Evolutionary conservation across 2,888 invertebrate species (phyloP).

Genomic region (Chrysolina haemoptera): DNA sequence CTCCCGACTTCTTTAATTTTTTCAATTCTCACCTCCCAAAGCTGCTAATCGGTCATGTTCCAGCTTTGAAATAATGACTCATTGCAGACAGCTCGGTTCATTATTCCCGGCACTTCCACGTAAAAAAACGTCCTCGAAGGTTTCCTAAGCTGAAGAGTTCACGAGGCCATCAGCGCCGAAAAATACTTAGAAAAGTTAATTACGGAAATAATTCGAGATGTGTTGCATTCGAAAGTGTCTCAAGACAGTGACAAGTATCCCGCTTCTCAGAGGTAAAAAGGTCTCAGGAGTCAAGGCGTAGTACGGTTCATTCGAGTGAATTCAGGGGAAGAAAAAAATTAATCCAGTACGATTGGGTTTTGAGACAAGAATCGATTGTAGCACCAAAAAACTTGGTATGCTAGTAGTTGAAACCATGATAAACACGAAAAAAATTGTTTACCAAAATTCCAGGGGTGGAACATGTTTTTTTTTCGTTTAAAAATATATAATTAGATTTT

Average conservation of each 20-base stretch:
- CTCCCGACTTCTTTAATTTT: not conserved
- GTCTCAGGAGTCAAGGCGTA: conserved; percentile 18
- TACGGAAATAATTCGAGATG: conserved; percentile 54
- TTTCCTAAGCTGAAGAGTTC: conserved; percentile 52
- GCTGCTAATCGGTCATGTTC: conserved; percentile 40
- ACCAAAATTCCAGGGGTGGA: no score
- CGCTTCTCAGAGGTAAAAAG: conserved; percentile 34
- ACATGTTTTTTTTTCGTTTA: no score
- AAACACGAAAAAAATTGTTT: no score
- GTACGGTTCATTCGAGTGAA: conserved; percentile 30
- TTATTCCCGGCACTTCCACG: conserved; percentile 25
- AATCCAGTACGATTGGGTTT: no score
- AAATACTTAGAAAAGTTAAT: conserved; percentile 57
- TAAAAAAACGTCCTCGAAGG: conserved; percentile 35
- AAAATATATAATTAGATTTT: no score
- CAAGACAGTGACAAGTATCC: conserved; percentile 47
- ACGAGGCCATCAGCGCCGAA: conserved; percentile 47
- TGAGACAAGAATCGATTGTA: no score
- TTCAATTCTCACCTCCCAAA: not conserved
- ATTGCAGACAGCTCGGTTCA: conserved; percentile 27
- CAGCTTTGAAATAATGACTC: conserved; percentile 29
- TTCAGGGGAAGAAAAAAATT: not conserved
- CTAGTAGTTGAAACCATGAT: no score
- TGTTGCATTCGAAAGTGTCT: conserved; percentile 52
- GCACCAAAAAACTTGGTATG: no score